Conservation (phyloP, 2,113 vertebrate genomes). For the Lampris incognitus region DNA sequence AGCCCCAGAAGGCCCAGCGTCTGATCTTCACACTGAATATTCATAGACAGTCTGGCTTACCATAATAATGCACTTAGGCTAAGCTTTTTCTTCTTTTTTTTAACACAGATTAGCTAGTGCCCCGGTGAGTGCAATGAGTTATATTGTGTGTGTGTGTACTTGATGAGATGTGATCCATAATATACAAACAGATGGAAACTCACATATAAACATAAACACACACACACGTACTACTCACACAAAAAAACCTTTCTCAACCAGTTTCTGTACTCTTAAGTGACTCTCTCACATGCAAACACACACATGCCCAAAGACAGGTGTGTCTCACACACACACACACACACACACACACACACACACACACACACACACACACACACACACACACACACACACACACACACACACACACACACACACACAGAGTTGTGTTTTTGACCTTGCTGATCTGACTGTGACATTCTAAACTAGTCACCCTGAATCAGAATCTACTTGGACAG, state of each 20-base stretch:
- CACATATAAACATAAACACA: not conserved
- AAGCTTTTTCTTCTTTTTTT: slow-evolving; percentile 39
- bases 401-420: slow-evolving; percentile 34
- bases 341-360: slow-evolving; percentile 36
- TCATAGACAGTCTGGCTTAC: slow-evolving; percentile 55
- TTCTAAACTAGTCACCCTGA: slow-evolving; percentile 70
- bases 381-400: slow-evolving; percentile 11
- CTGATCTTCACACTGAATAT: slow-evolving; percentile 66
- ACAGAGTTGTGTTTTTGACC: slow-evolving; percentile 1
- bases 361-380: not conserved
- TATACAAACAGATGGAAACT: not conserved
- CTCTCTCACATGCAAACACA: not conserved
- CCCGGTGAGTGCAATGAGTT: slow-evolving; percentile 36
- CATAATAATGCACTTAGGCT: slow-evolving; percentile 67
- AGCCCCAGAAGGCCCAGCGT: slow-evolving; percentile 33
- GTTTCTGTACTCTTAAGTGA: too few species aligned
- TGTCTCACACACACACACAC: slow-evolving; percentile 8
- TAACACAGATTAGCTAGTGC: slow-evolving; percentile 55
- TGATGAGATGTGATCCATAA: slow-evolving; percentile 11
- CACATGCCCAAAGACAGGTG: too few species aligned
- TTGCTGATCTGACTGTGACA: slow-evolving; percentile 64
- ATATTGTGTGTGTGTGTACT: slow-evolving; percentile 18
- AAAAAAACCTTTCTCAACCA: too few species aligned
- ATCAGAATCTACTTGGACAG: slow-evolving; percentile 59
- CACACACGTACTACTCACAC: not conserved